A percentile compares a stretch with the other conserved stretches of the same genome.
These are phyloP conservation scores for Hemicentrotus pulcherrimus DNA, from an alignment of 35 echinoderm and acorn worm species.

Conservation along the genomic window DNA sequence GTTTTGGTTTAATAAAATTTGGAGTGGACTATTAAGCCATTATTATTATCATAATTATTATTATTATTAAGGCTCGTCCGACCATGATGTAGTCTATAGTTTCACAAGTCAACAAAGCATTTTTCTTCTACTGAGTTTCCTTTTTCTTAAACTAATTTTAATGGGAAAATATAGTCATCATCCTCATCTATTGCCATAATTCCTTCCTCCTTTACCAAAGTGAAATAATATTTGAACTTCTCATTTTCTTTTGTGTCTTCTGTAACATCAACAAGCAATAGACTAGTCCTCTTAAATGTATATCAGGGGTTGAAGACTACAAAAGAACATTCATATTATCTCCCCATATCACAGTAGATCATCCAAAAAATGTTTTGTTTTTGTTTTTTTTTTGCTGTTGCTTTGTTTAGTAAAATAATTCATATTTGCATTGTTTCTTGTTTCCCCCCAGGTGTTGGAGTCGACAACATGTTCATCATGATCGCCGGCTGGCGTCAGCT, in stretches of 20 bases:
- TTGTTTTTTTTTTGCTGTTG: too few relatives aligned
- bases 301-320: too few relatives aligned
- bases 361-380: neutral
- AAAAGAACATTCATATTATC: too few relatives aligned
- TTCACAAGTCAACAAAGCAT: too few relatives aligned
- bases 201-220: neutral
- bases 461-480: constrained; percentile 99
- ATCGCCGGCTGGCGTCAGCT: constrained; percentile 94
- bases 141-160: neutral
- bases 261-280: neutral
- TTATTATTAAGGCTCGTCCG: too few relatives aligned
- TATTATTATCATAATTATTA: too few relatives aligned
- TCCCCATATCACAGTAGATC: neutral
- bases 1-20: too few relatives aligned
- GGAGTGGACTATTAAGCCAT: too few relatives aligned
- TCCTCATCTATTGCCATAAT: neutral
- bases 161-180: neutral
- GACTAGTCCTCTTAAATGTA: neutral
- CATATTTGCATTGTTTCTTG: neutral
- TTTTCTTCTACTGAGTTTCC: neutral
- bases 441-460: constrained; percentile 83
- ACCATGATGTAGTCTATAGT: too few relatives aligned
- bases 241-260: too few relatives aligned
- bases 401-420: neutral
- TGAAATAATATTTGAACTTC: neutral